Evolutionary conservation across 2,113 vertebrate species (phyloP).

Genomic region (Siniperca chuatsi): DNA sequence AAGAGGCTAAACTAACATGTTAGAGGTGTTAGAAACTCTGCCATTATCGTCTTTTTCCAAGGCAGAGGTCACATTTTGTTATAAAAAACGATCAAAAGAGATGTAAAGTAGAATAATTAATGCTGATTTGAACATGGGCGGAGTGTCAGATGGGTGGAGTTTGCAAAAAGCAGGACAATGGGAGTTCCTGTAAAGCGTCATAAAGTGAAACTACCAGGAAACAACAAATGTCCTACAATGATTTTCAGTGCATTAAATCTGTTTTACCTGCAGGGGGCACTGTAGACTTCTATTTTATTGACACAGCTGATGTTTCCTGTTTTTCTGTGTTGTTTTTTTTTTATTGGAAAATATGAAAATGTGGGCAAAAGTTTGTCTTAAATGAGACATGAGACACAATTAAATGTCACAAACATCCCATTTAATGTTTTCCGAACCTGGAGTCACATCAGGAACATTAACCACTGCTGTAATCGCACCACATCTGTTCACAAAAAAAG

Average conservation of each 20-base stretch:
- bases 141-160: no score
- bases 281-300: fast-evolving
- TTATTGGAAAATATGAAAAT: not conserved
- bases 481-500: not conserved
- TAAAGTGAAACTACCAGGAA: not conserved
- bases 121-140: not conserved
- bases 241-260: not conserved
- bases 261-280: slow-evolving; percentile 23
- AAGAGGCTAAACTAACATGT: not conserved
- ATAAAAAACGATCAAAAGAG: not conserved
- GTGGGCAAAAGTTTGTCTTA: not conserved
- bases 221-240: not conserved
- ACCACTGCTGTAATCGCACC: not conserved
- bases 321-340: not conserved
- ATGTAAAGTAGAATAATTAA: not conserved
- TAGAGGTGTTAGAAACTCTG: not conserved
- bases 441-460: slow-evolving; percentile 4
- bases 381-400: not conserved
- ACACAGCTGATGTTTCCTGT: not conserved
- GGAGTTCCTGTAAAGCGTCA: no score
- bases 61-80: not conserved
- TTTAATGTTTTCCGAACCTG: slow-evolving; percentile 24
- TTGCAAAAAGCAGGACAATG: no score
- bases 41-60: not conserved
- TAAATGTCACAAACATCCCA: slow-evolving; percentile 3